Percentiles rank a stretch among this genome's conserved stretches.
These are phyloP conservation scores for Phalacrocorax aristotelis DNA, from an alignment of 2,113 vertebrate genomes.

Conservation along the genomic window DNA sequence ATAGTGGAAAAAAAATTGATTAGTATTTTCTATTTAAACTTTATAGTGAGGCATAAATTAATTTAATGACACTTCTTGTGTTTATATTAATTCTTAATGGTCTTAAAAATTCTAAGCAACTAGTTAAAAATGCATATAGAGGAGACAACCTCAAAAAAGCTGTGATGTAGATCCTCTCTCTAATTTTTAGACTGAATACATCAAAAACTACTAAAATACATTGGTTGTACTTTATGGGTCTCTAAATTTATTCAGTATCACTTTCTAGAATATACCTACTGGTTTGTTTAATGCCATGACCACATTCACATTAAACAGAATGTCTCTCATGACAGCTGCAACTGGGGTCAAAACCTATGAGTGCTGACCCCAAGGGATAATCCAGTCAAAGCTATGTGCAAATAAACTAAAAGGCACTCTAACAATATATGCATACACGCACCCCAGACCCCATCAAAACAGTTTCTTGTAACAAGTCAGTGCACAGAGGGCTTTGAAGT, in stretches of 20 bases:
- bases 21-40: background rate
- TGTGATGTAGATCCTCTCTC: background rate
- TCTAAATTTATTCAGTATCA: background rate
- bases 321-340: background rate
- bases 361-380: background rate
- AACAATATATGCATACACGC: background rate
- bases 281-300: background rate
- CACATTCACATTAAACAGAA: background rate
- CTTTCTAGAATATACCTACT: background rate
- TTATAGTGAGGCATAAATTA: background rate
- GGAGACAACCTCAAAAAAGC: background rate
- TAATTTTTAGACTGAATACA: background rate
- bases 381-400: background rate
- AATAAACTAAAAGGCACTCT: conserved; percentile 7
- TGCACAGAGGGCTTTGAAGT: background rate
- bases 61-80: background rate
- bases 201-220: background rate
- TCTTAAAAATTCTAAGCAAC: background rate
- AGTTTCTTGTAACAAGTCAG: background rate
- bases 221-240: background rate
- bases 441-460: background rate
- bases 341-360: background rate
- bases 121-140: background rate
- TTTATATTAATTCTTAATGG: background rate
- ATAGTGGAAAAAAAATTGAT: background rate